Base-by-base conservation (phyloP, 2,113 vertebrate species). In the Chamaetylas fuelleborni region DNA sequence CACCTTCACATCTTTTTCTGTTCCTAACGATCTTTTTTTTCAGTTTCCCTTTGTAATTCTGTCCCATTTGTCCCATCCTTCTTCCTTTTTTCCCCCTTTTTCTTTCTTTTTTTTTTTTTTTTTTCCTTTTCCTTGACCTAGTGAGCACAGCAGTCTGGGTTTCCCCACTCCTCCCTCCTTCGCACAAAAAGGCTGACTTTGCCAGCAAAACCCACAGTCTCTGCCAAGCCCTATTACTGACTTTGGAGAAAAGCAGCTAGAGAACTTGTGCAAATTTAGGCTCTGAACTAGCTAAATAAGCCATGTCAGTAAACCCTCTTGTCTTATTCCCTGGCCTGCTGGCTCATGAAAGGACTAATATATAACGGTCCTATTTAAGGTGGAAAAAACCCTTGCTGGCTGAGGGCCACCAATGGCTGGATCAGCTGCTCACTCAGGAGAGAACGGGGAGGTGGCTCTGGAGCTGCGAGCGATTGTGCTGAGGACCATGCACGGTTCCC, bases 241-340 rank as follows among this genome's bases (percentile, higher is more conserved):
- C 93, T 94, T 96, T 42, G 69, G 86, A 94, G 92, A 95, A 92
- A 96, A 96, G 65, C 90, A 79, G 77, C 80, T 93, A 84, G 91
- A 90, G 86, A 92, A 95, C 91, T 89, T 91, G 81, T 88, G 84
- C 66, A 87, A 84, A 89, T 93, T 81, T 61, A 90, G 94, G 76
- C 86, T 95, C 92, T 92, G 91, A 95, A 95, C 78, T 95, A 89
- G 88, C 95, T 93, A 83, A 97, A 94, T 94, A 97, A 96, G 72
- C 93, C 57, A 31, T 96, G 92, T 92, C 89, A 93, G 87, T 95
- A 92, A 87, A 81, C 65, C 72, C 86, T 66, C 88, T 95, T 96
- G 86, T 90, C 86, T 92, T 95, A 84, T 65, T 97, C 90, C 67
- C 65, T 93, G 84, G 86, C 78, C 84, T 90, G 76, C 88, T 87